Evolutionary conservation across 2,888 invertebrate species (phyloP), one percentile per base, ranked within the genome.

Genomic region (Perizoma affinitatum): DNA sequence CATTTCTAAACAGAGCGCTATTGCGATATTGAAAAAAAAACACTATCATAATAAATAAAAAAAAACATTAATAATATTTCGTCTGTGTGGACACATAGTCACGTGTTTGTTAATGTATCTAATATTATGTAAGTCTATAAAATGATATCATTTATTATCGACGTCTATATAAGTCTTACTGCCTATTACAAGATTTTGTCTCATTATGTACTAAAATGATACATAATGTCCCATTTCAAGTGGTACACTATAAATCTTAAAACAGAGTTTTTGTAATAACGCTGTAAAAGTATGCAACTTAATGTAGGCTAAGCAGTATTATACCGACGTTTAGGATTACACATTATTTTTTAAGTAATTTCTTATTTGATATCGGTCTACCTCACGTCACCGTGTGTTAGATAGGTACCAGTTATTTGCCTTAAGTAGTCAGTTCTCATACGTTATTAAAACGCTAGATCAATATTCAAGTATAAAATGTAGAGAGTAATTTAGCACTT

Each of bases 221-320:
- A 22, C 22, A 22, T 3, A 22, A 2, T 2, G 22, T 22, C 3
- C 3, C 1, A 22, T 22, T 22, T 1, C 22, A 22, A 22, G 22
- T 22, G 22, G 22, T 22, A 22, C 22, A 22, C n/a, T n/a, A 36
- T n/a, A 46, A 35, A n/a, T 35, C 34, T 54, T 45, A 6, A 35
- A 34, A 36, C 33, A 45, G 53, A 38, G 11, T 35, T 43, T 53
- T 58, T 47, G 4, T 47, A 45, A 41, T 22, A 8, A 46, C 34
- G 46, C 46, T 57, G 49, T 50, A 48, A 50, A 57, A 57, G 41
- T 58, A 52, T 22, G 42, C 53, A 36, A 57, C 46, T 59, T 58
- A 54, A 54, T 61, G 72, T 87, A 86, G 82, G 72, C 74, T 83
- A 83, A 89, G 86, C 90, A 90, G 90, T 90, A 90, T 90, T 90